A percentile compares a stretch with the other conserved stretches of the same genome.
Conservation (phyloP, 2,888 invertebrate species). For the Pseudoips prasinana region DNA sequence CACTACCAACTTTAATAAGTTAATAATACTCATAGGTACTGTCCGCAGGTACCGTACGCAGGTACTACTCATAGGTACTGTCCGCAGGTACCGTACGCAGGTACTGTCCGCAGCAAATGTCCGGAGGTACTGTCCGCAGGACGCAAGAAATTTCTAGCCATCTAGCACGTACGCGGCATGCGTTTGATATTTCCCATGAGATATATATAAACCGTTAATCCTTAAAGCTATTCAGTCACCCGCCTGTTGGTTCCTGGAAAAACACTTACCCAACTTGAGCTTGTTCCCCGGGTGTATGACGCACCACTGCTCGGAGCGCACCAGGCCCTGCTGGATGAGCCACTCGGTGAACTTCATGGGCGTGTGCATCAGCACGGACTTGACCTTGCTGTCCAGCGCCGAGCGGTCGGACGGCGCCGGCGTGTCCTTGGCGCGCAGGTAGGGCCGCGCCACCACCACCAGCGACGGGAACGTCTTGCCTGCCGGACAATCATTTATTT, state of each 20-base stretch:
- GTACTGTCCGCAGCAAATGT: too few relatives aligned
- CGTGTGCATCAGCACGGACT: slow-evolving; percentile 89
- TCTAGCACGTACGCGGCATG: too few relatives aligned
- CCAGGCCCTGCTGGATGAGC: slow-evolving; percentile 92
- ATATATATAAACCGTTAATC: too few relatives aligned
- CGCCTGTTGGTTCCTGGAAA: slow-evolving; percentile 84
- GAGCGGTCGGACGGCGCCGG: slow-evolving; percentile 81
- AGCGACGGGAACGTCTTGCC: slow-evolving; percentile 93
- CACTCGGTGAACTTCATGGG: slow-evolving; percentile 94
- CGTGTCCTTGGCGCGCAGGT: slow-evolving; percentile 86
- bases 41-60: too few relatives aligned
- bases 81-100: too few relatives aligned
- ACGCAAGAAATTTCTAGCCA: too few relatives aligned
- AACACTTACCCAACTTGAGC: slow-evolving; percentile 85
- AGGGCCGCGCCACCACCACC: slow-evolving; percentile 91
- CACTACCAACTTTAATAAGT: too few relatives aligned
- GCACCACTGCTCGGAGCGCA: slow-evolving; percentile 91
- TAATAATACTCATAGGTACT: too few relatives aligned
- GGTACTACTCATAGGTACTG: too few relatives aligned
- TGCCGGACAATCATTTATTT: slow-evolving; percentile 36
- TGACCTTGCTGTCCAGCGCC: slow-evolving; percentile 89
- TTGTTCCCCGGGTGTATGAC: slow-evolving; percentile 85
- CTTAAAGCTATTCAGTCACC: too few relatives aligned
- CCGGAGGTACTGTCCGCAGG: too few relatives aligned
- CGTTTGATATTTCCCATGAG: too few relatives aligned